Percentiles rank a stretch among this genome's conserved stretches.
Conservation (phyloP, 2,113 vertebrate genomes). For the Anguilla japonica region DNA sequence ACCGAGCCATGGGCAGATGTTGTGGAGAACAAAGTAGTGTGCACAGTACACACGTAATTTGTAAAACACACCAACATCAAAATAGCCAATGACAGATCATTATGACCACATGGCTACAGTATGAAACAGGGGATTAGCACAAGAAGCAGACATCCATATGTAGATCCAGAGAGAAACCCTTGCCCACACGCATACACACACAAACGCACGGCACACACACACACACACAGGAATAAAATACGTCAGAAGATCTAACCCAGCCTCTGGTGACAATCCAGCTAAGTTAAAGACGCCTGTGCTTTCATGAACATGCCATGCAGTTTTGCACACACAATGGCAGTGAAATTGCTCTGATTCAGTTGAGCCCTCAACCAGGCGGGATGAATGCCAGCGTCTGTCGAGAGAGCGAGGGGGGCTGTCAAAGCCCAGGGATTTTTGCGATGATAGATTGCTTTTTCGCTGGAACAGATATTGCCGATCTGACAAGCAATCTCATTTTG, state of each 20-base stretch:
- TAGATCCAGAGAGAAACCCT: neutral
- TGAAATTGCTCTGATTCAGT: neutral
- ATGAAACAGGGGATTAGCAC: no score
- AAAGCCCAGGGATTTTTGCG: neutral
- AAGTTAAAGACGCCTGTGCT: slow-evolving; percentile 32
- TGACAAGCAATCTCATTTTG: neutral
- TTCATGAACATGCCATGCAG: neutral
- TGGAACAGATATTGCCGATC: neutral
- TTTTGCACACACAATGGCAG: neutral
- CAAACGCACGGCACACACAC: neutral
- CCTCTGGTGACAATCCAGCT: slow-evolving; percentile 31
- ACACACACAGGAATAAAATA: neutral
- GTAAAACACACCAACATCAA: no score
- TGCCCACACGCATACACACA: neutral
- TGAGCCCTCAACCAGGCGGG: neutral
- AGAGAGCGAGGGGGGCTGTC: neutral
- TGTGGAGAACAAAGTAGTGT: no score
- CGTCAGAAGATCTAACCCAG: slow-evolving; percentile 28
- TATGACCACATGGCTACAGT: no score
- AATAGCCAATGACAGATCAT: no score
- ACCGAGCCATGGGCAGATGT: no score
- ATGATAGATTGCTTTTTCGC: neutral
- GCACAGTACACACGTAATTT: no score
- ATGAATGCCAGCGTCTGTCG: neutral
- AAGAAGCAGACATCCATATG: no score